Evolutionary conservation across 2,888 invertebrate genomes (phyloP), one percentile per base, ranked within the genome.

Genomic region (Stratiomys singularior): DNA sequence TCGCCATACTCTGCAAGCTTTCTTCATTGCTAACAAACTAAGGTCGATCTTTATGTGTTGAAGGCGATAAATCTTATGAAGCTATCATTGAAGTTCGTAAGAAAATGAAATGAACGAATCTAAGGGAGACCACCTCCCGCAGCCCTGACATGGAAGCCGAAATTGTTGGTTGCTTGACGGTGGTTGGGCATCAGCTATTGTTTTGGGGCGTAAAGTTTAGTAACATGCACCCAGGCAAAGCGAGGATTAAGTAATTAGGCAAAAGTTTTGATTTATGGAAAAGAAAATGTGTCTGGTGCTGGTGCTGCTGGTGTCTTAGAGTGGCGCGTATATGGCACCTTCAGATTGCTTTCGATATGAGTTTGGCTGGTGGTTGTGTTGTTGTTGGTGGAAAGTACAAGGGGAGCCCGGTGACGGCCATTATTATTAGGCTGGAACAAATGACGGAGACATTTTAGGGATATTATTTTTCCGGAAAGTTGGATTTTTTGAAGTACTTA

Each of bases 251-350:
- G 79, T 80, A 80, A 80, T 80, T 80, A 80, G 80, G 76, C 80
- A 80, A 80, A 79, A 79, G 78, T 80, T 80, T 80, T 80, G 80
- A 80, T 80, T 80, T 80, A 80, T 79, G 76, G 76, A 63, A 56
- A 76, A 30, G 66, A 77, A 77, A 76, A 77, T 78, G 77, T 76
- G 79, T 69, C 67, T 78, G 79, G 72, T 21, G 11, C 37, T 72
- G 5, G 3, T 37, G 37, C n/a, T n/a, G n/a, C n/a, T n/a, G 47
- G 69, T 69, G 69, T 69, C 69, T 69, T 69, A 25, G 69, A 69
- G 37, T 27, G 37, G 37, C 37, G 3, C 37, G n/a, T 13, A 30
- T 21, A 37, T 3, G 21, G 69, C 46, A 46, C 69, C 69, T 69
- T 46, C 46, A 44, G 30, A 9, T 52, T 37, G 30, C 15, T 28